Evolutionary conservation across 2,888 invertebrate genomes (phyloP).

Genomic region (Eupithecia inturbata): DNA sequence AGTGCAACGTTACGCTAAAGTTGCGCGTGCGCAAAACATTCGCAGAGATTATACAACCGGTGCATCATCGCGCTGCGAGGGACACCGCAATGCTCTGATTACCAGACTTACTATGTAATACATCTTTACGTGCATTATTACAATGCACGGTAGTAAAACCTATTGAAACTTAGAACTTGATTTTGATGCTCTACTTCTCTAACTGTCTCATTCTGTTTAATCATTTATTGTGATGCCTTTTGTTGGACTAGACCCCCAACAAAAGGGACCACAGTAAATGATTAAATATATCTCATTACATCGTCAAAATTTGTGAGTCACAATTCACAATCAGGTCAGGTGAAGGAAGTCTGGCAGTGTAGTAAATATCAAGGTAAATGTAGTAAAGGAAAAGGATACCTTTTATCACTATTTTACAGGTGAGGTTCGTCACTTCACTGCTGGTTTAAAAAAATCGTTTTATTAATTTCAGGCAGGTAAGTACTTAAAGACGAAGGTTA

Average conservation of each 20-base stretch:
- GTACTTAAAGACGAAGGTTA: neutral
- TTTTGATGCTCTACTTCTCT: constrained; percentile 16
- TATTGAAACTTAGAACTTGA: constrained; percentile 16
- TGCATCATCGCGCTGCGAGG: constrained; percentile 52
- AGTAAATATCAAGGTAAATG: constrained; percentile 78
- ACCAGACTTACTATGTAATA: constrained; percentile 59
- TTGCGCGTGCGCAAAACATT: constrained; percentile 54
- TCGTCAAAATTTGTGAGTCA: constrained; percentile 40
- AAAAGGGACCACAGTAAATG: neutral
- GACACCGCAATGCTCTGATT: constrained; percentile 74
- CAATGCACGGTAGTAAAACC: constrained; percentile 14
- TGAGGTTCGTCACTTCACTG: constrained; percentile 19
- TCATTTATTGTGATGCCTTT: neutral
- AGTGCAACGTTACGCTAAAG: constrained; percentile 60
- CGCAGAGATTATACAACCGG: constrained; percentile 65
- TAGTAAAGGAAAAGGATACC: constrained; percentile 59
- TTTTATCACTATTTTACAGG: constrained; percentile 47
- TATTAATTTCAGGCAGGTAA: neutral
- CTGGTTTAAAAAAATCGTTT: neutral
- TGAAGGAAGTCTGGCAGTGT: constrained; percentile 72
- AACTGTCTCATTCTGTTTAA: neutral
- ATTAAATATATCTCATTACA: constrained; percentile 12
- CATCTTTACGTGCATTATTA: constrained; percentile 23
- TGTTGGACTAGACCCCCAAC: neutral
- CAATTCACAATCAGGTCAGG: constrained; percentile 45